Base-by-base conservation (phyloP, 1,140 invertebrate genomes). In the Oedothorax gibbosus region DNA sequence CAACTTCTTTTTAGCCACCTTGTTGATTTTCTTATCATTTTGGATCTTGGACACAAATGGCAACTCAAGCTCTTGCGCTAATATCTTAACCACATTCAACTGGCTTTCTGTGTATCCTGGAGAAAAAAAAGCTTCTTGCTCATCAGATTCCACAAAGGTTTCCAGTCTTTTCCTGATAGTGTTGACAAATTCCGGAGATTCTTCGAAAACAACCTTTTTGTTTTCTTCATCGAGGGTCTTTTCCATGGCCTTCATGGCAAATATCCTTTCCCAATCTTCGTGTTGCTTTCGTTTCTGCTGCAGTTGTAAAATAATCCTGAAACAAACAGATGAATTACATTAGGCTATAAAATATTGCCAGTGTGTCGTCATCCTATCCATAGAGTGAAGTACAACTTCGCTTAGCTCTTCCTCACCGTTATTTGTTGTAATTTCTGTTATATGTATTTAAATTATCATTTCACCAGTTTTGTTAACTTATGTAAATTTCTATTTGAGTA, bases 11-110 rank as follows among this genome's bases (percentile, higher is more conserved):
- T 84, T 84, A 12, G 18, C 72, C 66, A 84, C 21, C 68, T 84
- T 84, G 6, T 62, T 76, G 1, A 84, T 60, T 53, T 84, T 84
- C 7, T 54, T 6, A 50, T 20, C 53, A 68, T 56, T 51, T 10
- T 57, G 10, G 57, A 84, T 84, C 57, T 76, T 76, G 6, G 71
- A 66, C 18, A 84, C 71, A 76, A 76, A 84, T 50, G 71, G 57
- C 12, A 84, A 60, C 4, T 76, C 20, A 84, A 56, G 57, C 18
- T 51, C 8, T 4, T 21, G 20, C 12, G 81, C 81, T 21, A 84
- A 9, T 14, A 7, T 0, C 14, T 84, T 56, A 7, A 84, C 64
- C 11, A 84, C 81, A 11, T 66, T 62, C 12, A 84, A 53, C 14
- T 84, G 81, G 11, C 57, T 35, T 21, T 75, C 81, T 10, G 51